These are phyloP conservation scores for Fratercula arctica DNA, from an alignment of 2,797 vertebrate species.

Conservation along the genomic window DNA sequence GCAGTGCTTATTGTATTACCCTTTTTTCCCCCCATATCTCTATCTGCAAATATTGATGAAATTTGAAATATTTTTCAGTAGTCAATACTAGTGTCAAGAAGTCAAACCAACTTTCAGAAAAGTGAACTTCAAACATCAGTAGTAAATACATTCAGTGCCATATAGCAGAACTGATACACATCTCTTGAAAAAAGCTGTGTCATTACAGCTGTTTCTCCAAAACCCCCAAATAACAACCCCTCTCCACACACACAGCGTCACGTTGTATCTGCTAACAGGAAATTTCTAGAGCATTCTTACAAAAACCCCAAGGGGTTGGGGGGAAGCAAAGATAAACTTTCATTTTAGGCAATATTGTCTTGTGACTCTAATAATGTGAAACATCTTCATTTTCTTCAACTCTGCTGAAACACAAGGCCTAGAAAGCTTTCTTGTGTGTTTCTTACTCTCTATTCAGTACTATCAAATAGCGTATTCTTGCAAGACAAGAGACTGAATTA, in stretches of 20 bases:
- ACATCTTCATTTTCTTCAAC: neutral
- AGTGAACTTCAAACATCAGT: neutral
- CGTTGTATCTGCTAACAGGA: neutral
- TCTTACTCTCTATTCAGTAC: neutral
- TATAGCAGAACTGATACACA: neutral
- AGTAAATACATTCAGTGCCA: neutral
- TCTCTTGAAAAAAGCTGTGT: neutral
- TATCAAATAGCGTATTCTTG: neutral
- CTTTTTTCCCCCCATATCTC: neutral
- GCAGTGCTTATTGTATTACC: neutral
- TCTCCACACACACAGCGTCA: neutral
- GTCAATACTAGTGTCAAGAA: neutral
- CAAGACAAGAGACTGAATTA: neutral
- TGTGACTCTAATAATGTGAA: neutral
- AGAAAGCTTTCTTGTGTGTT: neutral
- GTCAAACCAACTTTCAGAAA: neutral
- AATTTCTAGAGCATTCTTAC: neutral
- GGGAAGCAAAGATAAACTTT: neutral
- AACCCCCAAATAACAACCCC: accelerated
- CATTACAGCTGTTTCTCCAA: neutral
- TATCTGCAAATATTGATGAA: neutral
- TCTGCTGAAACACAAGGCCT: neutral
- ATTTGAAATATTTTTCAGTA: neutral
- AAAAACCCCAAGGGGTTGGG: neutral
- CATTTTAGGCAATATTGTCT: neutral